Evolutionary conservation across 2,113 vertebrate genomes (phyloP).

Genomic region (Chitala chitala): DNA sequence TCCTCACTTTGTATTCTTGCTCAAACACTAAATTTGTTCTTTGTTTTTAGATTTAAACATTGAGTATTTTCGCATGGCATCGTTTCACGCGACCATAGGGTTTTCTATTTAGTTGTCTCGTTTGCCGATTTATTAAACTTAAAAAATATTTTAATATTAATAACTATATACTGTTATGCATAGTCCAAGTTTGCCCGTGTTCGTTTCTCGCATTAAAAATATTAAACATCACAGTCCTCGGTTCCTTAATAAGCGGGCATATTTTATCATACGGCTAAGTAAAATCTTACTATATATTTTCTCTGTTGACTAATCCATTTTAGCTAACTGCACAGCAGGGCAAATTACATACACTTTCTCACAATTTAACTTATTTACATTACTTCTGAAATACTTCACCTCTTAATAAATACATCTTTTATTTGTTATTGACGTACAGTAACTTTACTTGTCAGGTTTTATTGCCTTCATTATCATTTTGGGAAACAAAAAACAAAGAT

Average conservation of each 20-base stretch:
- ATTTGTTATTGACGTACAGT: slow-evolving; percentile 21
- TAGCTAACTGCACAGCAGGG: neutral
- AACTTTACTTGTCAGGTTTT: slow-evolving; percentile 24
- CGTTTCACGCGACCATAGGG: neutral
- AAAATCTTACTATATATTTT: neutral
- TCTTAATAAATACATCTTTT: slow-evolving; percentile 13
- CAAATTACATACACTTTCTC: neutral
- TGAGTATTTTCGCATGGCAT: too few relatives aligned
- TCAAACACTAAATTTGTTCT: neutral
- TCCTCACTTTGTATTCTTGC: neutral
- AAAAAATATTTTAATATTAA: too few relatives aligned
- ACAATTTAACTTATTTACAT: neutral
- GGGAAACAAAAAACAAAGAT: slow-evolving; percentile 8
- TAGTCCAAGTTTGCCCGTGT: slow-evolving; percentile 56
- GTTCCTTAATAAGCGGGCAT: neutral
- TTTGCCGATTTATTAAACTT: slow-evolving; percentile 8
- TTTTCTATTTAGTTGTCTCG: neutral
- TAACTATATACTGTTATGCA: too few relatives aligned
- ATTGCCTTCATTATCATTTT: slow-evolving; percentile 38
- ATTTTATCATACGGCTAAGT: neutral
- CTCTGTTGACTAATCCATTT: neutral
- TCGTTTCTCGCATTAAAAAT: slow-evolving; percentile 2
- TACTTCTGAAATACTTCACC: slow-evolving; percentile 19
- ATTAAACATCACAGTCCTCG: neutral
- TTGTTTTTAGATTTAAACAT: neutral